Conservation (phyloP, 1,140 invertebrate species). For the Bursaphelenchus mucronatus region DNA sequence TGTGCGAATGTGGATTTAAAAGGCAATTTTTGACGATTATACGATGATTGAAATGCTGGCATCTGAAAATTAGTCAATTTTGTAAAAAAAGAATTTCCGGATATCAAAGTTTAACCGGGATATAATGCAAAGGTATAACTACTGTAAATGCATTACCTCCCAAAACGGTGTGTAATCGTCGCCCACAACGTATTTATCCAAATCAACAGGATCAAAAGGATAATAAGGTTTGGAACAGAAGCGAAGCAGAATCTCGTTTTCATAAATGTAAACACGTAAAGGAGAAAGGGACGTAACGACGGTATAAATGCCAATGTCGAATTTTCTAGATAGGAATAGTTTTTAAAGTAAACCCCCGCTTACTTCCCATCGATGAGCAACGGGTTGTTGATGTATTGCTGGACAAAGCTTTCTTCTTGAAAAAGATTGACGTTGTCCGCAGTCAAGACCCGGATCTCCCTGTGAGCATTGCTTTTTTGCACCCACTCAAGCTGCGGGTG, state of each 20-base stretch:
- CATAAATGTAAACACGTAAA: constrained; percentile 79
- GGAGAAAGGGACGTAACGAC: constrained; percentile 85
- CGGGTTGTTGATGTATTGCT: constrained; percentile 78
- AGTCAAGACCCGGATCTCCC: constrained; percentile 76
- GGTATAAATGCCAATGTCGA: constrained; percentile 92
- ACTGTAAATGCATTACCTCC: constrained; percentile 66
- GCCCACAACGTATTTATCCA: constrained; percentile 87
- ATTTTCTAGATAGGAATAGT: constrained; percentile 70
- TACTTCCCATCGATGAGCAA: constrained; percentile 66
- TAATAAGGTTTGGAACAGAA: constrained; percentile 88
- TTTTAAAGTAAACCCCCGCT: constrained; percentile 13
- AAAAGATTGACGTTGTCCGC: constrained; percentile 71
- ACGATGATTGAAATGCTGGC: constrained; percentile 75
- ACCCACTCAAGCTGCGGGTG: constrained; percentile 76
- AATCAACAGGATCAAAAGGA: constrained; percentile 75
- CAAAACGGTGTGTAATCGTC: constrained; percentile 90
- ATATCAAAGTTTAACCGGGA: background rate
- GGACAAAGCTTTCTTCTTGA: constrained; percentile 76
- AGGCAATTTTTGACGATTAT: constrained; percentile 72
- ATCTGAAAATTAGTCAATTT: constrained; percentile 62
- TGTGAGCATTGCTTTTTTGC: constrained; percentile 84
- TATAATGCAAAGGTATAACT: background rate
- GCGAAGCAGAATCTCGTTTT: constrained; percentile 72
- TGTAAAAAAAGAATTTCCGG: constrained; percentile 21
- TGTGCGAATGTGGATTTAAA: constrained; percentile 83